Percentiles rank a stretch among this genome's conserved stretches.
phyloP scores from a whole-genome alignment of 2,888 invertebrate genomes.

The Sarcophaga subvicina region DNA sequence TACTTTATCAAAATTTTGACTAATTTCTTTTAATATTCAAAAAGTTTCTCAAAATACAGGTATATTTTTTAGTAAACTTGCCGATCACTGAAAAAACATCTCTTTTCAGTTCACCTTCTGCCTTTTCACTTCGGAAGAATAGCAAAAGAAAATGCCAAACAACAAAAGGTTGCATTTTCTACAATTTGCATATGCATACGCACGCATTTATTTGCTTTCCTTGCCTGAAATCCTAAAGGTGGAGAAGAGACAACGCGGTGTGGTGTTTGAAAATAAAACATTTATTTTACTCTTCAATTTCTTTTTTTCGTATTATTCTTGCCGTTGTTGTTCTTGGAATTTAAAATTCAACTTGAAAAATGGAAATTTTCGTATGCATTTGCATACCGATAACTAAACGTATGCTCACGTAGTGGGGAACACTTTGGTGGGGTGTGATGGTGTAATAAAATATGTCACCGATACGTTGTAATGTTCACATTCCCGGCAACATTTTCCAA shows the following conservation, averaged over 20 bases:
- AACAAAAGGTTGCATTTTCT: slow-evolving; percentile 53
- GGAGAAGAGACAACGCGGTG: too few relatives aligned
- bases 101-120: too few relatives aligned
- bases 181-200: slow-evolving; percentile 56
- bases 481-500: too few relatives aligned
- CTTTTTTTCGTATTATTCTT: neutral
- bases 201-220: neutral
- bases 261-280: slow-evolving; percentile 15
- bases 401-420: neutral
- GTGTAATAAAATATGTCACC: slow-evolving; percentile 54
- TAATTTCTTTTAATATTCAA: too few relatives aligned
- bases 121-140: neutral
- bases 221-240: too few relatives aligned
- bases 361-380: slow-evolving; percentile 50
- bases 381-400: neutral
- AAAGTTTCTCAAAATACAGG: too few relatives aligned
- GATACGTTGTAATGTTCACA: too few relatives aligned
- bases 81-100: too few relatives aligned
- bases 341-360: slow-evolving; percentile 55
- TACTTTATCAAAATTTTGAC: too few relatives aligned
- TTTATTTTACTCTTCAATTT: slow-evolving; percentile 19
- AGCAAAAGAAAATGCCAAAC: neutral
- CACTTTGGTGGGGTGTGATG: neutral
- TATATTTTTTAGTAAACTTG: too few relatives aligned
- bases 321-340: slow-evolving; percentile 29